phyloP scores from a whole-genome alignment of 1,140 invertebrate species.

The roundworm (Caenorhabditis elegans) region WBcel235 BX284604.4:16601501-16602000 shows the following conservation, averaged over 20 bases:
- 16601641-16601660: background rate
- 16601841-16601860: slow-evolving; percentile 51
- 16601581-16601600: slow-evolving; percentile 18
- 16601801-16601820: slow-evolving; percentile 55
- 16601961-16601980: slow-evolving; percentile 52
- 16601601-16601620: background rate
- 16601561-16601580: slow-evolving; percentile 1
- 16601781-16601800: slow-evolving; percentile 58
- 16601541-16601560: background rate
- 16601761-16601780: slow-evolving; percentile 49
- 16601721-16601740: slow-evolving; percentile 22
- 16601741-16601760: slow-evolving; percentile 48
- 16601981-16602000: slow-evolving; percentile 56
- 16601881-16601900: slow-evolving; percentile 44
- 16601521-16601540: background rate
- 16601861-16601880: slow-evolving; percentile 56
- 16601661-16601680: slow-evolving; percentile 8
- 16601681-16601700: background rate
- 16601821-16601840: slow-evolving; percentile 43
- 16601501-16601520: background rate
- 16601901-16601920: slow-evolving; percentile 59
- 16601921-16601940: slow-evolving; percentile 54
- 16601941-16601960: slow-evolving; percentile 54
- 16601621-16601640: background rate
- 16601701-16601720: background rate